Evolutionary conservation across 2,888 invertebrate genomes (phyloP).

Genomic region (Erpobdella octoculata): DNA sequence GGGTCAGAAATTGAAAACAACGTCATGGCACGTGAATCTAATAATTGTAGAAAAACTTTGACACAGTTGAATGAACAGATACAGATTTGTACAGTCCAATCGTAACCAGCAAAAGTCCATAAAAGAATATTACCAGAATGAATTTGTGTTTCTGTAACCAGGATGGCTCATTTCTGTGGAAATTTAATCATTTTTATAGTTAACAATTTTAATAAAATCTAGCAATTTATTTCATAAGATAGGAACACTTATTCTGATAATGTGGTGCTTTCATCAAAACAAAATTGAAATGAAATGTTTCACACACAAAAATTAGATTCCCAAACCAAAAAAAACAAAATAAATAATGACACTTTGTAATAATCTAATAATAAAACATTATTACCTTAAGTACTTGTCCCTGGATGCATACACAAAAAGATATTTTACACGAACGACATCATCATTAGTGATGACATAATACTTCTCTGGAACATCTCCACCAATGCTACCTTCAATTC

Average conservation of each 20-base stretch:
- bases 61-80: neutral
- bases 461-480: conserved; percentile 62
- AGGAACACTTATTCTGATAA: neutral
- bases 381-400: conserved; percentile 13
- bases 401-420: conserved; percentile 61
- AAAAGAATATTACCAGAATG: conserved; percentile 28
- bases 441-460: conserved; percentile 69
- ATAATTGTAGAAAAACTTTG: conserved; percentile 1
- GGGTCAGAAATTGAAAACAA: too few relatives aligned
- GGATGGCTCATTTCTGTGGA: neutral
- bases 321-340: too few relatives aligned
- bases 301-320: too few relatives aligned
- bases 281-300: too few relatives aligned
- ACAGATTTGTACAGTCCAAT: conserved; percentile 34
- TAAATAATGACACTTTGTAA: too few relatives aligned
- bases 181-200: neutral
- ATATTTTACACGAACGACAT: conserved; percentile 67
- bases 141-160: conserved; percentile 32
- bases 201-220: neutral
- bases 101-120: conserved; percentile 28
- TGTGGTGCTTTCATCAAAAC: neutral
- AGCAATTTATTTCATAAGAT: neutral
- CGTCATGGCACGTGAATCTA: too few relatives aligned
- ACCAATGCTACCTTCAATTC: conserved; percentile 37
- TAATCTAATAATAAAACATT: neutral